phyloP scores from a whole-genome alignment of 2,888 invertebrate species.

The Thelaira solivaga region DNA sequence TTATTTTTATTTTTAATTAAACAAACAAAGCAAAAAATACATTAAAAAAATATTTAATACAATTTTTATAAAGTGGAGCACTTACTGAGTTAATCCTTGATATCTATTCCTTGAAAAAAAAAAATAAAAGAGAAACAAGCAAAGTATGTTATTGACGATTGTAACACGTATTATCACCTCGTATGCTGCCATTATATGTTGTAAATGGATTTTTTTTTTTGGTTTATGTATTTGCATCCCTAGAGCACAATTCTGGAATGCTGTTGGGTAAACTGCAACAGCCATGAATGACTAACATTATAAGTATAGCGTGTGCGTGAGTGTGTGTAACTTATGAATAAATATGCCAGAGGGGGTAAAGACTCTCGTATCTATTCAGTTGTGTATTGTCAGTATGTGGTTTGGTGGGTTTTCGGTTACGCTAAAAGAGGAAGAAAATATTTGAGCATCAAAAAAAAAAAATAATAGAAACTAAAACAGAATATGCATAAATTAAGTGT shows the following conservation, averaged over 20 bases:
- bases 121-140: background rate
- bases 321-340: conserved; percentile 18
- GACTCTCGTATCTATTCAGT: conserved; percentile 17
- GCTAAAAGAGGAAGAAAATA: conserved; percentile 5
- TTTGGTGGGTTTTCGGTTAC: conserved; percentile 41
- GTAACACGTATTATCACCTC: conserved; percentile 31
- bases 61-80: background rate
- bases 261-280: conserved; percentile 44
- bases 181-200: background rate
- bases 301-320: conserved; percentile 4
- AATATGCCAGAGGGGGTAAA: conserved; percentile 8
- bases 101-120: conserved; percentile 7
- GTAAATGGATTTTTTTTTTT: background rate
- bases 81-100: conserved; percentile 39
- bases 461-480: background rate
- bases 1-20: no score
- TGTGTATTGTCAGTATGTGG: conserved; percentile 40
- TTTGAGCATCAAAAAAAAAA: background rate
- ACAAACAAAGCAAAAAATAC: no score
- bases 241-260: conserved; percentile 55
- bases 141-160: conserved; percentile 27
- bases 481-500: conserved; percentile 40
- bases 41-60: no score
- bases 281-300: background rate
- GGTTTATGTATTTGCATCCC: conserved; percentile 42